Percentiles rank a stretch among this genome's conserved stretches.
Evolutionary conservation across 2,797 vertebrate species (phyloP).

Genomic region (Poecile montanus): DNA sequence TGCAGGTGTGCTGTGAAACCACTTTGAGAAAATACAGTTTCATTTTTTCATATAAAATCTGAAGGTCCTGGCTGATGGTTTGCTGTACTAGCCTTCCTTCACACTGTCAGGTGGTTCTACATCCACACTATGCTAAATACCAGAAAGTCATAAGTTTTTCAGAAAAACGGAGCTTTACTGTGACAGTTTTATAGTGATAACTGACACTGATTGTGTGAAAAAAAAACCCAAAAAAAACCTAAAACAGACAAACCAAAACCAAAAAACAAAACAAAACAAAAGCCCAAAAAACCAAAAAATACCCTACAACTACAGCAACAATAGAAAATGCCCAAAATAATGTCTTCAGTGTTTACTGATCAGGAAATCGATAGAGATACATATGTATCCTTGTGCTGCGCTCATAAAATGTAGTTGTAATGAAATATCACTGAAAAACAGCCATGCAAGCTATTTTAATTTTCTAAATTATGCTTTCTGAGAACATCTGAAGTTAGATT

Average conservation of each 20-base stretch:
- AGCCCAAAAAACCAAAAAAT: too few relatives aligned
- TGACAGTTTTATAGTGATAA: neutral
- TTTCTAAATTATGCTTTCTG: neutral
- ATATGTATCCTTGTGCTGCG: neutral
- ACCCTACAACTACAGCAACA: too few relatives aligned
- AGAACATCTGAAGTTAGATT: neutral
- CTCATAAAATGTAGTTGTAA: neutral
- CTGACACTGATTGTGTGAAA: neutral
- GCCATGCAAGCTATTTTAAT: neutral
- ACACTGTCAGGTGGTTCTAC: accelerated
- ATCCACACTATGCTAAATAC: neutral
- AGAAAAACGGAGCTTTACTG: neutral
- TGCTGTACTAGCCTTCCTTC: neutral
- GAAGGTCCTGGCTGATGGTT: neutral
- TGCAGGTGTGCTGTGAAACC: neutral
- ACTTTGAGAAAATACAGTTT: neutral
- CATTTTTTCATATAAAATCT: neutral
- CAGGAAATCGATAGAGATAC: neutral
- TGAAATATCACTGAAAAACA: neutral
- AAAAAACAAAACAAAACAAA: neutral
- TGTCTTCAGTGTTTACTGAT: neutral
- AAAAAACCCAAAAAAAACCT: neutral
- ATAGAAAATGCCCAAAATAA: neutral
- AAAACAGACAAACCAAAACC: neutral
- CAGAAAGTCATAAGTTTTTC: neutral